Evolutionary conservation across 2,113 vertebrate species (phyloP).

Genomic region (Siphamia tubifer): DNA sequence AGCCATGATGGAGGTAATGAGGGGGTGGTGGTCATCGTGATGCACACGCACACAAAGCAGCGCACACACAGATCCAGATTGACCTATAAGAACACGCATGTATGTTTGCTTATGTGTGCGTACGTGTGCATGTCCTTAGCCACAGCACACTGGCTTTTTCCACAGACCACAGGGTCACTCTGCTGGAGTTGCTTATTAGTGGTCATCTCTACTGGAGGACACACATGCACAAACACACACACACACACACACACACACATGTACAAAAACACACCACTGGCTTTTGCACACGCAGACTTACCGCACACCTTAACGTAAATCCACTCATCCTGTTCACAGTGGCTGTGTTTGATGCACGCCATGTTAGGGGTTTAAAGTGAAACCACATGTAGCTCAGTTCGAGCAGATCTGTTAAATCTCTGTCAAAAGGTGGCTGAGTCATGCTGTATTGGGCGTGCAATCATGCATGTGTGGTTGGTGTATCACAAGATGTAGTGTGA

Average conservation of each 20-base stretch:
- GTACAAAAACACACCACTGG: slow-evolving; percentile 6
- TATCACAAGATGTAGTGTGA: slow-evolving; percentile 56
- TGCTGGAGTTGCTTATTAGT: slow-evolving; percentile 62
- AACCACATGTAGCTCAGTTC: slow-evolving; percentile 48
- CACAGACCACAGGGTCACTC: slow-evolving; percentile 60
- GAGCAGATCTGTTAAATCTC: slow-evolving; percentile 50
- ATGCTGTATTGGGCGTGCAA: slow-evolving; percentile 5
- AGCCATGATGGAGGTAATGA: slow-evolving; percentile 72
- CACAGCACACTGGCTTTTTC: slow-evolving; percentile 45
- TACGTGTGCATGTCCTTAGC: slow-evolving; percentile 14
- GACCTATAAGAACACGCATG: slow-evolving; percentile 34
- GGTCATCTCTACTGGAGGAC: slow-evolving; percentile 47
- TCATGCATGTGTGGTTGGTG: slow-evolving; percentile 40
- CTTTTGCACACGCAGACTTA: neutral
- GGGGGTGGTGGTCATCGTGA: slow-evolving; percentile 67
- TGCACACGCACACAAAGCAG: slow-evolving; percentile 45
- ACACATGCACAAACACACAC: neutral
- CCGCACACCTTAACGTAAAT: slow-evolving; percentile 46
- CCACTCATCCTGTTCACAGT: slow-evolving; percentile 34
- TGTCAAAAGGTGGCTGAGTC: slow-evolving; percentile 53
- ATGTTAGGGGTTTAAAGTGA: slow-evolving; percentile 37
- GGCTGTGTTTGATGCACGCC: slow-evolving; percentile 44
- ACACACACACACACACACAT: slow-evolving; percentile 21
- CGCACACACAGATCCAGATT: slow-evolving; percentile 29
- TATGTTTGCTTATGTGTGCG: neutral